Base-by-base conservation (phyloP, 2,888 invertebrate species). In the Ennomos fuscantarius region DNA sequence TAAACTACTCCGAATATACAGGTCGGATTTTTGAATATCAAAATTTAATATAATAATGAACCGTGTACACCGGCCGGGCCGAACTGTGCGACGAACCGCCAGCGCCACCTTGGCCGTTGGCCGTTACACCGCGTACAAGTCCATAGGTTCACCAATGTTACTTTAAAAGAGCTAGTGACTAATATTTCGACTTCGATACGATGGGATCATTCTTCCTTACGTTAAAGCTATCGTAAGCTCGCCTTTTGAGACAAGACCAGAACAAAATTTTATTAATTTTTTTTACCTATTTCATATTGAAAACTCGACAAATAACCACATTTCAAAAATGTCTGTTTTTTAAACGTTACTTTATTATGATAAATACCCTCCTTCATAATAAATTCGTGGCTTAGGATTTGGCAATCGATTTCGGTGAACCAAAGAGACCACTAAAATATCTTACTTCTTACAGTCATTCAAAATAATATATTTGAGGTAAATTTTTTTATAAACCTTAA, bases 81-180 rank as follows among this genome's bases (percentile, higher is more conserved):
- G 12, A 39, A 0, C 12, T 8, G 9, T 8, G 9, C 1, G 40
- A 15, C 40, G 10, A 15, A 5, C 10, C 31, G 11, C 42, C 31
- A 0, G 32, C 34, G 8, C 34, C n/a, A 24, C 24, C 15, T 15
- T 15, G 24, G 24, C 2, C 24, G 24, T 13, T 11, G 1, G 11
- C 6, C 44, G 34, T 8, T n/a, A 11, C 12, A 11, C n/a, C n/a
- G 8, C 32, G 43, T 8, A 42, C 41, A 48, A 31, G 48, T 48
- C 44, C 36, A 24, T 40, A 32, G 47, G 52, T 45, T 63, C 66
- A 70, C 69, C 67, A 66, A 58, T 66, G 59, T 50, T 67, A 65
- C 60, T 66, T 67, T 70, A 78, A 84, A 82, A 86, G 84, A 86
- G 84, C 86, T 87, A 85, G 81, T 84, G 83, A 87, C 87, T 86